Conservation (phyloP, 2,888 invertebrate genomes). For the Agrilus cyanescens region DNA sequence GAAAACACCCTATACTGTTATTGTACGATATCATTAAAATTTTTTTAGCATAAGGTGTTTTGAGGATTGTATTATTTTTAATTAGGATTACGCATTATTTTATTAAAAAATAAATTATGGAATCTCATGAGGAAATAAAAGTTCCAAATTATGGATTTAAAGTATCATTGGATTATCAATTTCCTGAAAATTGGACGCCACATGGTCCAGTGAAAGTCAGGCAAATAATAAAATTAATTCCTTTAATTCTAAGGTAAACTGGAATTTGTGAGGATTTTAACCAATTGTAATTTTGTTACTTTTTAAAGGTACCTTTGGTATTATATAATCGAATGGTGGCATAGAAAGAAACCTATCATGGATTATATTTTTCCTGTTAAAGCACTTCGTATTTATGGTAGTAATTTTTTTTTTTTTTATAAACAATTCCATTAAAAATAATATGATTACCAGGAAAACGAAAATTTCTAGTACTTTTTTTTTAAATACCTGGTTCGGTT, state of each 20-base stretch:
- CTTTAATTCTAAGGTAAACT: constrained; percentile 56
- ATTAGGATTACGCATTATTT: too few relatives aligned
- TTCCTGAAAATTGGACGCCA: constrained; percentile 61
- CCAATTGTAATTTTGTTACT: constrained; percentile 3
- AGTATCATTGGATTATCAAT: constrained; percentile 61
- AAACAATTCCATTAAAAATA: not conserved
- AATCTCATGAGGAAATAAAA: constrained; percentile 15
- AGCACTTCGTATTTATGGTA: constrained; percentile 78
- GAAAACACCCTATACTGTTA: too few relatives aligned
- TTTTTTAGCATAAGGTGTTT: too few relatives aligned
- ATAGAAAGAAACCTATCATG: constrained; percentile 62
- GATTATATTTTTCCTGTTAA: constrained; percentile 60
- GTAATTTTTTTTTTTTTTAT: constrained; percentile 10
- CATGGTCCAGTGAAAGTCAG: constrained; percentile 49
- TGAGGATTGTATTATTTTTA: too few relatives aligned
- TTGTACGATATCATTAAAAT: too few relatives aligned
- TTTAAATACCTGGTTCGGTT: too few relatives aligned
- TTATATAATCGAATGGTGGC: constrained; percentile 50
- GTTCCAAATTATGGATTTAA: constrained; percentile 60
- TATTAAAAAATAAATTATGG: too few relatives aligned
- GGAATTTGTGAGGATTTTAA: not conserved
- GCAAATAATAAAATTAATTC: constrained; percentile 60
- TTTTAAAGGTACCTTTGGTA: constrained; percentile 58
- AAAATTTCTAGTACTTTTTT: not conserved
- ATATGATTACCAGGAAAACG: not conserved